Evolutionary conservation across 2,888 invertebrate species (phyloP), one percentile per base, ranked within the genome.

Genomic region (Mechanitis messenoides): DNA sequence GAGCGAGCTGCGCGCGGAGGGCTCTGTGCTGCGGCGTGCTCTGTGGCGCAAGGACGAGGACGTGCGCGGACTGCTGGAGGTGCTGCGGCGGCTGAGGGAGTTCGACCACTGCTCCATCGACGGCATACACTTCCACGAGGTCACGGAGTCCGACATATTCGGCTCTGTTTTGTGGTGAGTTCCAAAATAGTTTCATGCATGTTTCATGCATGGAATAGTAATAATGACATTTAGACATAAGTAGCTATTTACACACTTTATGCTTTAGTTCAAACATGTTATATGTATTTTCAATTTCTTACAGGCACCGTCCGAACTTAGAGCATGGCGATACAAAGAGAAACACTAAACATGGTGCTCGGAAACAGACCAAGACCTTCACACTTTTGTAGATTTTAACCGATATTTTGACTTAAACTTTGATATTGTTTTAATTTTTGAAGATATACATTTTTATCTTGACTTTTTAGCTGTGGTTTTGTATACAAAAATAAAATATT

Each of bases 71-170:
- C 83, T 92, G 60, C 74, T 92, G 56, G 90, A 92, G 74, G 83
- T 92, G 68, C 81, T 92, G 72, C 83, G 91, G 11, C 78, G 92
- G 3, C 87, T 91, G 47, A 74, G 89, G 0, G 86, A 86, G 69
- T 84, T 85, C 67, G 91, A 91, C 76, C 73, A 76, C 75, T 90
- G 91, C 87, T 83, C 85, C 61, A 80, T 91, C 1, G 84, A 91
- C 45, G 91, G 88, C 28, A 90, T 92, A 67, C 85, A 84, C 71
- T 92, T 92, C 77, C 87, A 82, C 68, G 91, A 90, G 63, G 87
- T 92, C 76, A 87, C 87, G 0, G 83, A 86, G 68, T 80, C 83
- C 0, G 87, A 90, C 61, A 88, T 90, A 69, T 87, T 86, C 60
- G 89, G 89, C 0, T 72, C 78, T 9, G 66, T 73, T 9, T 72